These are phyloP conservation scores for Rhabdophis nuchalis DNA, from an alignment of 2,797 vertebrate genomes.

Conservation along the genomic window DNA sequence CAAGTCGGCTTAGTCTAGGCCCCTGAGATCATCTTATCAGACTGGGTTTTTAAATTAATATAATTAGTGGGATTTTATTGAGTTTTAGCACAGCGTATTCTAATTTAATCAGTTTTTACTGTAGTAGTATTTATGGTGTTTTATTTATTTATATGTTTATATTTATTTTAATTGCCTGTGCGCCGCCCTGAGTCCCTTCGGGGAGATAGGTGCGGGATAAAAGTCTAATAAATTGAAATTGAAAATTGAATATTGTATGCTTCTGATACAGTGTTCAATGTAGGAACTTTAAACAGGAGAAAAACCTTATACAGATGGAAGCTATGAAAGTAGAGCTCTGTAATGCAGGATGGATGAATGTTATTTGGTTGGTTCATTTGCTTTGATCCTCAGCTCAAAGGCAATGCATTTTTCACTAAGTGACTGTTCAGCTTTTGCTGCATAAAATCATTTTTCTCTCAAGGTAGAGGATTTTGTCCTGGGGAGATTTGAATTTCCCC, in stretches of 20 bases:
- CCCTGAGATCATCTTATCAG: no score
- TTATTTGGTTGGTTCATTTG: background rate
- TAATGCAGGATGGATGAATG: background rate
- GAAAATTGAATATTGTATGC: background rate
- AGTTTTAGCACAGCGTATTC: no score
- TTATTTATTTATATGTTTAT: no score
- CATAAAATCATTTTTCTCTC: background rate
- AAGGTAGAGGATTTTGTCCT: background rate
- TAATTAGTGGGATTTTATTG: no score
- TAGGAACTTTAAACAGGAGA: background rate
- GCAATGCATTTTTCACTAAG: background rate
- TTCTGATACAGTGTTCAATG: background rate
- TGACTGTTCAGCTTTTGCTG: background rate
- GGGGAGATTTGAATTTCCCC: background rate
- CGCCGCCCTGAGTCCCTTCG: no score
- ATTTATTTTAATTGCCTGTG: no score
- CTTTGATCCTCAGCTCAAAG: background rate
- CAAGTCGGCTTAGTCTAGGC: no score
- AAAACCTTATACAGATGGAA: background rate
- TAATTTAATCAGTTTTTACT: no score
- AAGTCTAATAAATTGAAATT: no score
- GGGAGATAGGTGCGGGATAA: no score
- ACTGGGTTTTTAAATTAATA: no score
- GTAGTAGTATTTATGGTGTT: no score
- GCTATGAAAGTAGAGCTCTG: background rate